These are phyloP conservation scores for Asarcornis scutulata DNA, from an alignment of 2,113 vertebrate species.

Conservation along the genomic window DNA sequence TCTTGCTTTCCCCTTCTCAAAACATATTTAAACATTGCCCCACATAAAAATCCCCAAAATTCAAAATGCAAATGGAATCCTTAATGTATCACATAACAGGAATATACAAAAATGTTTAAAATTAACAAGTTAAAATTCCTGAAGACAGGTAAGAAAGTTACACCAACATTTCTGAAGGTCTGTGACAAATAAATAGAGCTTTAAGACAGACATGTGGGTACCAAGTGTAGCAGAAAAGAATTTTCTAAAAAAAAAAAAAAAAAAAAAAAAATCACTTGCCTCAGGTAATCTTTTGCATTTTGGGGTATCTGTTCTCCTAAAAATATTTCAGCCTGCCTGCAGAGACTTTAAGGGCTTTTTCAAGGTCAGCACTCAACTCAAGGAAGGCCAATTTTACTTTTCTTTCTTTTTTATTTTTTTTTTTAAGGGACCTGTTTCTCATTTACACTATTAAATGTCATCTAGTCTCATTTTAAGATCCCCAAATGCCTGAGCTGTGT, in stretches of 20 bases:
- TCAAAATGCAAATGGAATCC: background rate
- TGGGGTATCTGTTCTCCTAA: background rate
- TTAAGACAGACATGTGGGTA: background rate
- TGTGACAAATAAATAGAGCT: conserved; percentile 16
- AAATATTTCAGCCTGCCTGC: background rate
- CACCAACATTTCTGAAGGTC: background rate
- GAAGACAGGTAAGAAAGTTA: background rate
- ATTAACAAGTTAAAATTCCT: background rate
- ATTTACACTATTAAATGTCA: conserved; percentile 28
- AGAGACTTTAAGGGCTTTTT: background rate
- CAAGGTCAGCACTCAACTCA: conserved; percentile 26
- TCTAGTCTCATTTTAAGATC: conserved; percentile 27
- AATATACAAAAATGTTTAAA: background rate
- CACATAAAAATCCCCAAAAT: background rate
- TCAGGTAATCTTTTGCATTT: background rate
- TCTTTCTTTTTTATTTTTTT: background rate
- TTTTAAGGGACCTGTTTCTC: conserved; percentile 27
- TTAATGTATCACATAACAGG: background rate
- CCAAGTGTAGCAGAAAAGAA: conserved; percentile 38
- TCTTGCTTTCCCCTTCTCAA: background rate
- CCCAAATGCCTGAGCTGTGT: background rate
- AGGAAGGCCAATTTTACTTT: background rate
- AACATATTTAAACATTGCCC: background rate
- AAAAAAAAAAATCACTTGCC: background rate
- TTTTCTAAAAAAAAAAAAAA: background rate